Conservation (phyloP, 2,113 vertebrate genomes). For the Rhynchomys soricoides region DNA sequence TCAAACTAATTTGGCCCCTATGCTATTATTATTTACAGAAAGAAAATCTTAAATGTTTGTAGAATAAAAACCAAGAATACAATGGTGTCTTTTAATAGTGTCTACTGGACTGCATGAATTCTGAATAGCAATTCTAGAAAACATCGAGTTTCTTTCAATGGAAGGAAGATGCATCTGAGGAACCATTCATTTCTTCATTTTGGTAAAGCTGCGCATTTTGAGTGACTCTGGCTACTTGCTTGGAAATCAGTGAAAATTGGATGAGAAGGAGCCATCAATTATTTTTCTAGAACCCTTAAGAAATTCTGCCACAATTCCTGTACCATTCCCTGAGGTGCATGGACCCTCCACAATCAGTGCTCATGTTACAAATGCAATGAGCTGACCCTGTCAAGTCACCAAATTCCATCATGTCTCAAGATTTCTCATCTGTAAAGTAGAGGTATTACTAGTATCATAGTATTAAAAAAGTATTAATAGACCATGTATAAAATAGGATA, state of each 20-base stretch:
- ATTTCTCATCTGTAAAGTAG: constrained; percentile 17
- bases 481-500: neutral
- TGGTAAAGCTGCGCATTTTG: neutral
- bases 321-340: neutral
- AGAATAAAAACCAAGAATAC: constrained; percentile 35
- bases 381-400: neutral
- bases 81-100: neutral
- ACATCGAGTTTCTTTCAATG: neutral
- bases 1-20: constrained; percentile 1
- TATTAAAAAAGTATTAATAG: neutral
- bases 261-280: neutral
- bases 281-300: neutral
- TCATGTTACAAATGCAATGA: neutral
- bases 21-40: neutral
- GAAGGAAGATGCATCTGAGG: neutral
- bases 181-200: neutral
- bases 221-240: neutral
- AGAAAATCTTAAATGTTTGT: neutral
- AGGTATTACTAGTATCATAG: neutral
- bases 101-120: constrained; percentile 5
- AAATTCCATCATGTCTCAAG: neutral
- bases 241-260: neutral
- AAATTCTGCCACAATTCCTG: neutral
- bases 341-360: neutral
- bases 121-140: constrained; percentile 20